Conservation (phyloP, 2,113 vertebrate genomes). For the Neodon shergylaensis region DNA sequence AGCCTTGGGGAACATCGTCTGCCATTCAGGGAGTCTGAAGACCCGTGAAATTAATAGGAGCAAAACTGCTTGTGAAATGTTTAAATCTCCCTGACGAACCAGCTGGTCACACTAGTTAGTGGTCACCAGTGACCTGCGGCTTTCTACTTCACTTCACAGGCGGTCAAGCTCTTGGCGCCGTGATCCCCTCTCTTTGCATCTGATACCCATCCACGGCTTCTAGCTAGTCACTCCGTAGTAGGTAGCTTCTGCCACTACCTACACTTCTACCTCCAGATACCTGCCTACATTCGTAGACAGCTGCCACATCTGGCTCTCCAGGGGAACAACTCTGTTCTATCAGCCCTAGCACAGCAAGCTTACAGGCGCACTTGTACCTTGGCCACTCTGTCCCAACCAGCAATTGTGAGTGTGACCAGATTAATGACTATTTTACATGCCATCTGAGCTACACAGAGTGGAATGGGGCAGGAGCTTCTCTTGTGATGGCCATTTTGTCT, state of each 20-base stretch:
- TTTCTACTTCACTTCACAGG: neutral
- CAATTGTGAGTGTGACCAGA: neutral
- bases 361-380: neutral
- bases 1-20: neutral
- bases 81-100: neutral
- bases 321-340: neutral
- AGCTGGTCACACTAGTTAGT: neutral
- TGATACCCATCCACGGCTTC: neutral
- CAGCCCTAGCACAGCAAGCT: neutral
- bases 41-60: neutral
- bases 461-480: neutral
- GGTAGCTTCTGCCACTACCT: no score
- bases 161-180: neutral
- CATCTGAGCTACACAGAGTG: neutral
- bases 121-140: neutral
- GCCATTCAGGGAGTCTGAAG: neutral
- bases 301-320: neutral
- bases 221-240: neutral
- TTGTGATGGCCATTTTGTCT: neutral
- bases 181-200: neutral
- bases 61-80: neutral
- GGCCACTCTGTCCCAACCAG: neutral
- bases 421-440: neutral
- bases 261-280: neutral
- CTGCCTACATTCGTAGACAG: neutral